Base-by-base conservation (phyloP, 2,888 invertebrate species). In the Icerya purchasi region DNA sequence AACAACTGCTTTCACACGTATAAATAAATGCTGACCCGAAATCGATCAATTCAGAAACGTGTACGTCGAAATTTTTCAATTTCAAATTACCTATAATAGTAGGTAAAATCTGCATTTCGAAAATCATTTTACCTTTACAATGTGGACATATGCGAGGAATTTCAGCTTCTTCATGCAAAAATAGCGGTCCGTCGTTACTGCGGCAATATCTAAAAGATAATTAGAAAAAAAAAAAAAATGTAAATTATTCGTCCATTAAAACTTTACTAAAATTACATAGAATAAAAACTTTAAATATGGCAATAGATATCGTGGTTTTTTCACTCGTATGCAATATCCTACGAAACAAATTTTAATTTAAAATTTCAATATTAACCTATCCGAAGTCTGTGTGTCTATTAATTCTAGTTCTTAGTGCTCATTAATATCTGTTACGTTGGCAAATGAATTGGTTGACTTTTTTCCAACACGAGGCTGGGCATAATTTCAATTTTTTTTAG, bases 11-110 rank as follows among this genome's bases (percentile, higher is more conserved):
- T 50, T 78, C 74, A 70, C 92, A 93, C 1, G 90, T 86, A 69
- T 82, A 91, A 19, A 91, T 74, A 18, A 90, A 73, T 2, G 89
- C 83, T n/a, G 87, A 89, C 8, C 91, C 86, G 70, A 86, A 91
- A 71, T 92, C 91, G 51, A 87, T 72, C n/a, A 54, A 50, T n/a
- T 55, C 51, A 21, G 23, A 24, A 21, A 24, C 22, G 2, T 24
- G 51, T 22, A 36, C 22, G 50, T 10, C 54, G 8, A 55, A 54
- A 2, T 52, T 61, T 36, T 50, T 58, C 55, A 87, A 71, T 57
- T 75, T 74, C 49, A 90, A 72, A 60, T 82, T 79, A 21, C 83
- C 79, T 59, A 90, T 82, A 50, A 90, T 74, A 1, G 84, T 83
- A 0, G 92, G 86, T 56, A 91, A 74, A 53, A 92, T 74, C 74